Base-by-base conservation (phyloP, 1,140 invertebrate species). In the Chelonus insularis region DNA sequence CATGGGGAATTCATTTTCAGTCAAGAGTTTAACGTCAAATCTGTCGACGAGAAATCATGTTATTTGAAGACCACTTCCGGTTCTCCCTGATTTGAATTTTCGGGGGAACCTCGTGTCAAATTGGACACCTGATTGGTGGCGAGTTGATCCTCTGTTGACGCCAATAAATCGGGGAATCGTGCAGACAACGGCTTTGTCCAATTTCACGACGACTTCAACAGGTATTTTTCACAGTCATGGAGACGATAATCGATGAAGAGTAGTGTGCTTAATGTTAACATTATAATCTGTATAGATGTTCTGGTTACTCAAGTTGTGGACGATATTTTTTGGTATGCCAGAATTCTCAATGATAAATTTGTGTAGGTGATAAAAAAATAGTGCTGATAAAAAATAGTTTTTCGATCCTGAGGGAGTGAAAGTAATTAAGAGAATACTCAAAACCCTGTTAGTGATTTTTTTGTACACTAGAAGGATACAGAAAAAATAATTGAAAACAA, bases 51-150 rank as follows among this genome's bases (percentile, higher is more conserved):
- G 74, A 1, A 64, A 70, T 78, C 89, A 90, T 67, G 88, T 91
- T 76, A 91, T 91, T 87, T 91, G 89, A 91, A 91, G 88, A 83
- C 89, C 89, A 80, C 87, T 90, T 78, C 87, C 87, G 84, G 87
- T 90, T 88, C 88, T 91, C 80, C 89, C 87, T 69, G 84, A 82
- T 45, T 47, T 81, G 0, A 79, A 80, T 62, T 82, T 77, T 68
- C 76, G 80, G 78, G 80, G 77, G 81, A 82, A 79, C 79, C 80
- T 79, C 57, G 71, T 73, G 41, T 66, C 77, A 56, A 67, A 48
- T 66, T 68, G 72, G 75, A 69, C 68, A 43, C 48, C 68, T 14
- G 77, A 81, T 34, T 81, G 79, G 79, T 82, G 79, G 79, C 74
- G 78, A 14, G 72, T 80, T 1, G 72, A 77, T 3, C 72, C 78